phyloP scores from a whole-genome alignment of 2,888 invertebrate species.

The Sarcophaga carnaria region DNA sequence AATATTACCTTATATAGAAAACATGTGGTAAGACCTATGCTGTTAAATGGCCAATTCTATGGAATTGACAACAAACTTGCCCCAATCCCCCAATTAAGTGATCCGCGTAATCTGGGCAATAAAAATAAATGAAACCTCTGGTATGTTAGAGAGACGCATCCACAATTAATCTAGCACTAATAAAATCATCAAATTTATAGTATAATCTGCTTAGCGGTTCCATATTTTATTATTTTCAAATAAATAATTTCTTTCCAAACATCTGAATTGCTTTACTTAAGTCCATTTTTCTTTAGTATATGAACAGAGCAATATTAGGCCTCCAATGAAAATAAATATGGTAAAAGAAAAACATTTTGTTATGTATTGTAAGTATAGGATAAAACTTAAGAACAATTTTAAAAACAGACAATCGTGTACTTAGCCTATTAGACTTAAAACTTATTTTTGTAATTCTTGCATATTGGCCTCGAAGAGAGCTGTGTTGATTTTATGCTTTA shows the following conservation, averaged over 20 bases:
- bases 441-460: slow-evolving; percentile 82
- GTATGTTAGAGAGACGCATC: too few species aligned
- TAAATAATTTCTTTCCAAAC: too few species aligned
- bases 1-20: slow-evolving; percentile 61
- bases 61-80: slow-evolving; percentile 75
- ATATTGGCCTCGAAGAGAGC: slow-evolving; percentile 85
- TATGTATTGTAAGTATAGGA: neutral
- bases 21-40: slow-evolving; percentile 71
- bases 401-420: slow-evolving; percentile 13
- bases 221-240: too few species aligned
- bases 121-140: neutral
- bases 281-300: too few species aligned
- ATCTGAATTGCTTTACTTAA: too few species aligned
- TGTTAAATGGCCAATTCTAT: slow-evolving; percentile 76
- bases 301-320: too few species aligned
- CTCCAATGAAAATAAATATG: too few species aligned
- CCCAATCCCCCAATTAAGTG: slow-evolving; percentile 73
- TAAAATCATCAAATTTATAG: too few species aligned
- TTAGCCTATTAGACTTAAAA: neutral
- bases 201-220: too few species aligned
- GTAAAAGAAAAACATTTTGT: too few species aligned
- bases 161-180: too few species aligned
- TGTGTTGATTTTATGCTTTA: slow-evolving; percentile 85
- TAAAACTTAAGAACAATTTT: slow-evolving; percentile 24
- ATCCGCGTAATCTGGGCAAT: slow-evolving; percentile 64